Evolutionary conservation across 1,140 invertebrate genomes (phyloP).

Genomic region (Potamilus streckersoni): DNA sequence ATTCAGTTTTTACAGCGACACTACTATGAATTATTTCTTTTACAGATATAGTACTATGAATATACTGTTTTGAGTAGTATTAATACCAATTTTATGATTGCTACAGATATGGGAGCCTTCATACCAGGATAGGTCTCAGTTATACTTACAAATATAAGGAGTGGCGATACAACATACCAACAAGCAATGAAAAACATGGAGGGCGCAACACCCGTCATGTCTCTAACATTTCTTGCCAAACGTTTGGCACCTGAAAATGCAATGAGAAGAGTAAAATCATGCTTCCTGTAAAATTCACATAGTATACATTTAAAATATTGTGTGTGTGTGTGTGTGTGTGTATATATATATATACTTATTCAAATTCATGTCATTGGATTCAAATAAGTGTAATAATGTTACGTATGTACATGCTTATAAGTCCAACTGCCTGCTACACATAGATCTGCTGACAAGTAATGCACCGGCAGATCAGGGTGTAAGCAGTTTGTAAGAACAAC

Average conservation of each 20-base stretch:
- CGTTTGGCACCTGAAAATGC: constrained; percentile 76
- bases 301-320: not conserved
- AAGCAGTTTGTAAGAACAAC: too few relatives aligned
- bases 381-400: not conserved
- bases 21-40: not conserved
- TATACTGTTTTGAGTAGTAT: too few relatives aligned
- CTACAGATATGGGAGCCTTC: too few relatives aligned
- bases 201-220: constrained; percentile 86
- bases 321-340: too few relatives aligned
- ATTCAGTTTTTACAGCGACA: too few relatives aligned
- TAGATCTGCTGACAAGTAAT: too few relatives aligned
- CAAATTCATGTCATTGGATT: not conserved
- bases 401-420: too few relatives aligned
- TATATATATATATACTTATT: too few relatives aligned
- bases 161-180: constrained; percentile 84
- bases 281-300: not conserved
- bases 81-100: too few relatives aligned
- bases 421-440: not conserved
- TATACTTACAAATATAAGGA: constrained; percentile 80
- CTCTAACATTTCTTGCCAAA: constrained; percentile 83
- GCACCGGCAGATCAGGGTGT: too few relatives aligned
- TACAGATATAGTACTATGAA: not conserved
- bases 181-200: constrained; percentile 86
- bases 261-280: constrained; percentile 2
- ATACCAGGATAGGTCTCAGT: not conserved